These are phyloP conservation scores for Gadus macrocephalus DNA, from an alignment of 2,113 vertebrate genomes.

Conservation along the genomic window DNA sequence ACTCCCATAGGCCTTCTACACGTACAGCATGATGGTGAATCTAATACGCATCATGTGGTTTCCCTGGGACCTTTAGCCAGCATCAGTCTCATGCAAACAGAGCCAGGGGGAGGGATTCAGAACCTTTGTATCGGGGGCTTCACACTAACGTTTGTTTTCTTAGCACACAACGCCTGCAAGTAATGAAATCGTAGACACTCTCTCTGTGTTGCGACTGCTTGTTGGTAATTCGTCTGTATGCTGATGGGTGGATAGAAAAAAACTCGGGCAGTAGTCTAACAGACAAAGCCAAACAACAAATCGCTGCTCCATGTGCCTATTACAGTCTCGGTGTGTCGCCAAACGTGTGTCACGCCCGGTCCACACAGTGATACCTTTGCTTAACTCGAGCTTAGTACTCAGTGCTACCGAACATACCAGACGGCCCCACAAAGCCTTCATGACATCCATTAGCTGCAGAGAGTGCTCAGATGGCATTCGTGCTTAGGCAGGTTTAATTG, in stretches of 20 bases:
- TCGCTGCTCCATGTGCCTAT: not conserved
- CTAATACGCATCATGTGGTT: too few relatives aligned
- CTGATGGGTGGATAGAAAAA: conserved; percentile 13
- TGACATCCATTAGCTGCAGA: conserved; percentile 15
- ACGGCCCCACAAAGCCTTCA: too few relatives aligned
- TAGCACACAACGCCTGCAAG: conserved; percentile 16
- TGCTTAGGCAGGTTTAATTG: conserved; percentile 35
- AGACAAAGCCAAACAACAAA: not conserved
- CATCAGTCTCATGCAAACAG: conserved; percentile 2
- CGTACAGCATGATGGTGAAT: too few relatives aligned
- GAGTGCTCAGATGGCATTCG: conserved; percentile 15
- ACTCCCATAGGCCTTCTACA: too few relatives aligned
- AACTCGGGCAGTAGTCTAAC: conserved; percentile 5
- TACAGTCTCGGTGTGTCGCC: not conserved
- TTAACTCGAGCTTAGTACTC: too few relatives aligned
- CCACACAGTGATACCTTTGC: too few relatives aligned
- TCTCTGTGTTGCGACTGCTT: conserved; percentile 34
- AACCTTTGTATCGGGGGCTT: conserved; percentile 21
- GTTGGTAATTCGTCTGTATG: conserved; percentile 44
- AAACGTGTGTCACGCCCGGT: too few relatives aligned
- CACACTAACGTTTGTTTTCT: conserved; percentile 32
- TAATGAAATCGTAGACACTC: conserved; percentile 22
- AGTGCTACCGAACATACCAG: too few relatives aligned
- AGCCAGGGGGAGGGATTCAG: conserved; percentile 21
- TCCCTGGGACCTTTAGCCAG: too few relatives aligned